Percentiles rank a stretch among this genome's conserved stretches.
phyloP scores from a whole-genome alignment of 1,140 invertebrate species.

The Oedothorax gibbosus region DNA sequence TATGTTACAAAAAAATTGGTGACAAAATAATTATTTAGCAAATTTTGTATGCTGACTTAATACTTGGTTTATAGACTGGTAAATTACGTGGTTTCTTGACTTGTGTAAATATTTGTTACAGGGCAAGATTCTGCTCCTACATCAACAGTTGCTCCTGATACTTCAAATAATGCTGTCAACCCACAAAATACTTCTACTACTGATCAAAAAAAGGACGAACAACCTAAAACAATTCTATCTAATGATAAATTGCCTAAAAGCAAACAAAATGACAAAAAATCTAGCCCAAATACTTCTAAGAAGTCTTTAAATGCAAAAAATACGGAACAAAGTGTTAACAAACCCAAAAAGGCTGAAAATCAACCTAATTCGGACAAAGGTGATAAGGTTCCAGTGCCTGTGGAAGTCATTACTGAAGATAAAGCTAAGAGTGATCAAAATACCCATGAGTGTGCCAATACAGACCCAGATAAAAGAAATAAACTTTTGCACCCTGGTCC shows the following conservation, averaged over 20 bases:
- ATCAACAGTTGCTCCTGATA: background rate
- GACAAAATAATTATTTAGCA: background rate
- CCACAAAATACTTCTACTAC: background rate
- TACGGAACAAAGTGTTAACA: background rate
- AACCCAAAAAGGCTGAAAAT: background rate
- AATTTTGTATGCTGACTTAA: no score
- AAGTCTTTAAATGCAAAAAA: conserved; percentile 12
- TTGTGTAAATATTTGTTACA: background rate
- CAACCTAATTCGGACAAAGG: background rate
- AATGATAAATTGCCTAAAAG: conserved; percentile 1
- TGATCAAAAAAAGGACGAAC: background rate
- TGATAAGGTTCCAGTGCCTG: background rate
- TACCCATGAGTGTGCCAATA: conserved; percentile 15
- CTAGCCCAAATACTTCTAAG: conserved; percentile 12
- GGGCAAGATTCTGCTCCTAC: background rate
- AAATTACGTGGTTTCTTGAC: background rate
- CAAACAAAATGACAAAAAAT: conserved; percentile 35
- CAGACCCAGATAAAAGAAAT: conserved; percentile 26
- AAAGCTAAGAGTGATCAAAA: background rate
- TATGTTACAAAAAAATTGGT: background rate
- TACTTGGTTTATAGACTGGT: background rate
- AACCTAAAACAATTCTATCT: background rate
- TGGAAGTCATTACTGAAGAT: conserved; percentile 11
- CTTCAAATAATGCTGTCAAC: background rate
- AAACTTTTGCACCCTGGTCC: conserved; percentile 54